phyloP scores from a whole-genome alignment of 2,888 invertebrate genomes.

The Drosophila austrosaltans region DNA sequence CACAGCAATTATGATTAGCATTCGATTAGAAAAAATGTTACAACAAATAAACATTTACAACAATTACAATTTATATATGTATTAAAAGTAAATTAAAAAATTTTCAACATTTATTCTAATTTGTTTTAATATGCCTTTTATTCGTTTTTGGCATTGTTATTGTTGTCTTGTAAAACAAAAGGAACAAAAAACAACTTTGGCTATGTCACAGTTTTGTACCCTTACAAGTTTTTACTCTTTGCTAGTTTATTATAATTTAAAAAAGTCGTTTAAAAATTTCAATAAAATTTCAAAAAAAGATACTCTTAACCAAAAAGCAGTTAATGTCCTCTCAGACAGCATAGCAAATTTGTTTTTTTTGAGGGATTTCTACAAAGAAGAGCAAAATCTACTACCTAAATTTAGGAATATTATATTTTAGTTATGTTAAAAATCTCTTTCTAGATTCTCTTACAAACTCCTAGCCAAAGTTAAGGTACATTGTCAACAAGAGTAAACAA shows the following conservation, averaged over 20 bases:
- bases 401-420: not conserved
- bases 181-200: not conserved
- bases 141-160: not conserved
- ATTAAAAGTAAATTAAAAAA: not conserved
- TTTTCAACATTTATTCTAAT: not conserved
- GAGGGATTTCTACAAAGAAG: no score
- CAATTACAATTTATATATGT: not conserved
- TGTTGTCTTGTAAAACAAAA: not conserved
- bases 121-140: conserved; percentile 5
- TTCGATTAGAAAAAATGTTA: conserved; percentile 11
- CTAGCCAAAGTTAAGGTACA: not conserved
- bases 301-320: no score
- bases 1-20: conserved; percentile 48
- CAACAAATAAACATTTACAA: not conserved
- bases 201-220: not conserved
- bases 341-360: no score
- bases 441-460: not conserved
- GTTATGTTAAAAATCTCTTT: not conserved
- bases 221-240: not conserved
- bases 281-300: no score
- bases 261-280: no score
- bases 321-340: no score
- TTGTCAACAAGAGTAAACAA: not conserved
- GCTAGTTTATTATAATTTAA: no score
- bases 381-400: not conserved